A percentile compares a stretch with the other conserved stretches of the same genome.
Conservation (phyloP, 2,888 invertebrate genomes). For the Dione vanillae region DNA sequence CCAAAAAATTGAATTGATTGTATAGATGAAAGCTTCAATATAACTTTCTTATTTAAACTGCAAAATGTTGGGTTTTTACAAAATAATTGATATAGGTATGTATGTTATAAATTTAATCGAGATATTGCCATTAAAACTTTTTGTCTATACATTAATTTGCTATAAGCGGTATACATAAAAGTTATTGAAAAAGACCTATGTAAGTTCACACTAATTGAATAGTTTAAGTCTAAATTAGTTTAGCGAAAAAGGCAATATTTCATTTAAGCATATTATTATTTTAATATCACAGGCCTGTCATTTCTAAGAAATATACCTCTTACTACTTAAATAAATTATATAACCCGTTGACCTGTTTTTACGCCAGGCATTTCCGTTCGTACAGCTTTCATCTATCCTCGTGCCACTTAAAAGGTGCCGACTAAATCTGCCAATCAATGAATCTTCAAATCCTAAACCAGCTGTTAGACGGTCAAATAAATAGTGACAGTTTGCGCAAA, state of each 20-base stretch:
- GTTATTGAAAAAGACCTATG: too few relatives aligned
- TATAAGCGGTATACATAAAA: not conserved
- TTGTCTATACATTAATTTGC: not conserved
- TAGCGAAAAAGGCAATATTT: not conserved
- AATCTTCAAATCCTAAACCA: constrained; percentile 27
- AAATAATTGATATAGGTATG: not conserved
- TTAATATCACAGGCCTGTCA: not conserved
- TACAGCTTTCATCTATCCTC: constrained; percentile 20
- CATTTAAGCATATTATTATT: constrained; percentile 7
- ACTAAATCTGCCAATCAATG: constrained; percentile 38
- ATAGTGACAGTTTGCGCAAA: constrained; percentile 54
- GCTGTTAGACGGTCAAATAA: constrained; percentile 56
- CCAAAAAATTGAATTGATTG: constrained; percentile 67
- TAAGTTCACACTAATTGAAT: not conserved
- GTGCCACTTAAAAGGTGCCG: constrained; percentile 31
- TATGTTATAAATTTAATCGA: not conserved
- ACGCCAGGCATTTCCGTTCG: constrained; percentile 19
- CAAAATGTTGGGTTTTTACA: not conserved
- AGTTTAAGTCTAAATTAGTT: not conserved
- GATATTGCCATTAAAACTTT: not conserved
- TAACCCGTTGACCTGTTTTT: constrained; percentile 20
- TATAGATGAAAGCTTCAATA: constrained; percentile 53
- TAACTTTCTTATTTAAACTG: constrained; percentile 18
- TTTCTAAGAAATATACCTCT: not conserved
- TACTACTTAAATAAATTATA: constrained; percentile 16